Evolutionary conservation across 2,888 invertebrate species (phyloP).

Genomic region (Nomada hirtipes): DNA sequence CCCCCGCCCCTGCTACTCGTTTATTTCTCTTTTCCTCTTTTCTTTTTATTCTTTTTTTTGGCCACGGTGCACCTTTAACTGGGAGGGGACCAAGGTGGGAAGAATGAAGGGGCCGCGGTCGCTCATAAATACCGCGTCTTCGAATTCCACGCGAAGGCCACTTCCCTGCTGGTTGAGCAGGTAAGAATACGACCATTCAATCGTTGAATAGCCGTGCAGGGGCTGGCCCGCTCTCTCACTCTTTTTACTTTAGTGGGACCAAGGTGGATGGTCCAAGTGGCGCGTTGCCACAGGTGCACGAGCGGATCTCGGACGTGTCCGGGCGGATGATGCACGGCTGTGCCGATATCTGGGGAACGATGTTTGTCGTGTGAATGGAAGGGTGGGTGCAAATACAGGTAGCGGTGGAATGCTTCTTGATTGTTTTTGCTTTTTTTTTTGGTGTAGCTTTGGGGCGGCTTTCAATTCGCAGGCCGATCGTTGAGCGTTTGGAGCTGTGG

Average conservation of each 20-base stretch:
- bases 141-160: conserved; percentile 59
- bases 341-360: conserved; percentile 19
- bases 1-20: not conserved
- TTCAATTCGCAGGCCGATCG: conserved; percentile 10
- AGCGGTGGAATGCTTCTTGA: not conserved
- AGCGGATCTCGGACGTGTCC: conserved; percentile 27
- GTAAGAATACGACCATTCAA: conserved; percentile 76
- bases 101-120: conserved; percentile 40
- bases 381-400: conserved; percentile 30
- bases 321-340: conserved; percentile 49
- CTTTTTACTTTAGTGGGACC: conserved; percentile 2
- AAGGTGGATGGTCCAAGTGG: conserved; percentile 24
- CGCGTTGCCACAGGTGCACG: conserved; percentile 52
- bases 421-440: not conserved
- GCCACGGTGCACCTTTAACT: not conserved
- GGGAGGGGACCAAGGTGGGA: conserved; percentile 26
- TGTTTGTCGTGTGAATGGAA: not conserved
- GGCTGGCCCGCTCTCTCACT: conserved; percentile 20
- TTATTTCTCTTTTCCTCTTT: not conserved
- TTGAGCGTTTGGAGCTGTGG: not conserved
- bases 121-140: conserved; percentile 67
- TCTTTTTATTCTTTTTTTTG: not conserved
- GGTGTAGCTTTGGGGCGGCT: not conserved
- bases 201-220: conserved; percentile 64
- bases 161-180: conserved; percentile 64